Evolutionary conservation across 2,113 vertebrate species (phyloP), one percentile per base, ranked within the genome.

Genomic region (Poicephalus gulielmi): DNA sequence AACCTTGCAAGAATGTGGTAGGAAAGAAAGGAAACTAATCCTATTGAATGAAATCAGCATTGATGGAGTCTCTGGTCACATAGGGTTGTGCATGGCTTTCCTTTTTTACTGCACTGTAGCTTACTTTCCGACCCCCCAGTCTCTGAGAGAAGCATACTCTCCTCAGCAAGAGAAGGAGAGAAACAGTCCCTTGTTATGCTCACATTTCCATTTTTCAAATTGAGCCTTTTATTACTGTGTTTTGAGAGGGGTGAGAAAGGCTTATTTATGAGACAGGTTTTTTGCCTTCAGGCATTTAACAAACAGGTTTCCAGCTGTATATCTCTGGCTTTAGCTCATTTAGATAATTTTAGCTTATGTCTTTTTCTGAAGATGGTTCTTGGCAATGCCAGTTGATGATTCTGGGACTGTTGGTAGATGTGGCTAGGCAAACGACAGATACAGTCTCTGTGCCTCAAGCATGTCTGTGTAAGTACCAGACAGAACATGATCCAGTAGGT

Each of bases 381-480:
- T 93, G 85, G 78, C 77, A 94, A 75, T 33, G 66, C 57, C 57
- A 68, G 13, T 49, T 87, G 63, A 80, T 53, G 70, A 77, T 90
- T 86, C 57, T 82, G 71, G 44, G 55, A 60, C 23, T 83, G 67
- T 76, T 25, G 33, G 28, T 64, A 92, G 49, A 37, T 8, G 17
- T 25, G 80, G 60, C 46, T 81, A 0, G 0, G 53, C 24, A 86
- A 94, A 86, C 62, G 55, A 77, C 62, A 90, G 77, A 86, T 35
- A 76, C 16, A 83, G 37, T 41, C 22, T 82, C 83, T 23, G 41
- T 73, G 41, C 59, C 59, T 74, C 79, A 66, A 46, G n/a, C 75
- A 88, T 73, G 80, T 88, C 78, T 88, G 83, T 7, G 62, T 41
- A 86, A 83, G 88, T 79, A 90, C 7, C 33, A 96, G 90, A 77